A percentile compares a stretch with the other conserved stretches of the same genome.
Conservation (phyloP, 2,888 invertebrate genomes). For the Neoscelio sp. region DNA sequence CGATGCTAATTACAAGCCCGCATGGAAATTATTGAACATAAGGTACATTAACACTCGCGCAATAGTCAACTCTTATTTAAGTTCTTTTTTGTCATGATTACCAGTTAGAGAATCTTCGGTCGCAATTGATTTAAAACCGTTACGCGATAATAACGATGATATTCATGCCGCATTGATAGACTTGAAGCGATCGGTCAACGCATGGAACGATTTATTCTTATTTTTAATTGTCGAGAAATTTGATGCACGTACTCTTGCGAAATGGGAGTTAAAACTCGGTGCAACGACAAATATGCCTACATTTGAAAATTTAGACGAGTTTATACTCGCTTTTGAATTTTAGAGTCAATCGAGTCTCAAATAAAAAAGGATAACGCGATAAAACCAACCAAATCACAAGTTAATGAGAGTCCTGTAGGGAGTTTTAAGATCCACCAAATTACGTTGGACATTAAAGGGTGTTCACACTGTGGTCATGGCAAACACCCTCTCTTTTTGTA, state of each 20-base stretch:
- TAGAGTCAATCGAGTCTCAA: conserved; percentile 6
- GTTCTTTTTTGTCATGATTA: no score
- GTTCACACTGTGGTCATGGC: background rate
- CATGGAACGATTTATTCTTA: conserved; percentile 5
- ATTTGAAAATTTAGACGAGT: background rate
- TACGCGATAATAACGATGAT: background rate
- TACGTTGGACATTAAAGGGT: background rate
- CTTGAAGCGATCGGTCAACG: conserved; percentile 1
- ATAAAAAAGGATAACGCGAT: background rate
- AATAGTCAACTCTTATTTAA: no score
- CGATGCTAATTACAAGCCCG: background rate
- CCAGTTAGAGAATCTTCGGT: no score
- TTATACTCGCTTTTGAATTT: background rate
- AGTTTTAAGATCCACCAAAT: background rate
- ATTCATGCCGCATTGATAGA: background rate
- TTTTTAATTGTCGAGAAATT: conserved; percentile 4
- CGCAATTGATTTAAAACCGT: background rate
- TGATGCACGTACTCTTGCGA: background rate
- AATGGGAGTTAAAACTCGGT: background rate
- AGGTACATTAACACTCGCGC: background rate
- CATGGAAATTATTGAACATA: background rate
- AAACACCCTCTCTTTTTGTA: background rate
- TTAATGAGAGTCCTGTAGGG: no score
- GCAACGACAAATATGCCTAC: background rate
- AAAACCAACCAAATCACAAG: background rate